Percentiles rank a stretch among this genome's conserved stretches.
phyloP scores from a whole-genome alignment of 1,140 invertebrate genomes.

The Danaus melanippus region DNA sequence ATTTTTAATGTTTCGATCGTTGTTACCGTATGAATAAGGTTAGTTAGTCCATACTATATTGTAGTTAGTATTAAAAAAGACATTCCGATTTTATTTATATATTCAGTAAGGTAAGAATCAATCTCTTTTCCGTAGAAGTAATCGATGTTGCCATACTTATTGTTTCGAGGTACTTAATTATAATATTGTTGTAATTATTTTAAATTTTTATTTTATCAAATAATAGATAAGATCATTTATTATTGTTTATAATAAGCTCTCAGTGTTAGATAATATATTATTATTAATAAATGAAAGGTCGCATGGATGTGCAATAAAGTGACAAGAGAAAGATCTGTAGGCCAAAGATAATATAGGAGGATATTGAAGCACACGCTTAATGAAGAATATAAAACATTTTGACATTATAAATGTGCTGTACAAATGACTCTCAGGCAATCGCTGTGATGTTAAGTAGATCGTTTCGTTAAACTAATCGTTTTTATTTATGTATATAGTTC shows the following conservation, averaged over 20 bases:
- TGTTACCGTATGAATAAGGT: slow-evolving; percentile 48
- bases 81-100: slow-evolving; percentile 59
- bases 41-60: slow-evolving; percentile 19
- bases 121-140: slow-evolving; percentile 31
- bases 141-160: slow-evolving; percentile 53
- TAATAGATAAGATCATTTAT: slow-evolving; percentile 23
- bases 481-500: slow-evolving; percentile 46
- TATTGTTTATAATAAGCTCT: slow-evolving; percentile 36
- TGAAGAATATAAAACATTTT: slow-evolving; percentile 28
- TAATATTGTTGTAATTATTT: slow-evolving; percentile 8
- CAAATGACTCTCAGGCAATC: slow-evolving; percentile 59
- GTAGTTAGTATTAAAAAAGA: slow-evolving; percentile 26
- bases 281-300: slow-evolving; percentile 25
- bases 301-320: slow-evolving; percentile 50
- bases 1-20: slow-evolving; percentile 59
- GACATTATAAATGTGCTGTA: slow-evolving; percentile 42
- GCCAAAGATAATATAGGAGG: slow-evolving; percentile 62
- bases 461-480: slow-evolving; percentile 30
- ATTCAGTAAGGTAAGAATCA: slow-evolving; percentile 19
- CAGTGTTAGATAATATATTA: slow-evolving; percentile 47
- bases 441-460: slow-evolving; percentile 65
- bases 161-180: slow-evolving; percentile 57
- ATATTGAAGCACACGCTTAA: slow-evolving; percentile 17
- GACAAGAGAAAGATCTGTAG: slow-evolving; percentile 62
- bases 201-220: slow-evolving; percentile 18